Evolutionary conservation across 2,797 vertebrate genomes (phyloP).

Genomic region (Cephalopachus bancanus): DNA sequence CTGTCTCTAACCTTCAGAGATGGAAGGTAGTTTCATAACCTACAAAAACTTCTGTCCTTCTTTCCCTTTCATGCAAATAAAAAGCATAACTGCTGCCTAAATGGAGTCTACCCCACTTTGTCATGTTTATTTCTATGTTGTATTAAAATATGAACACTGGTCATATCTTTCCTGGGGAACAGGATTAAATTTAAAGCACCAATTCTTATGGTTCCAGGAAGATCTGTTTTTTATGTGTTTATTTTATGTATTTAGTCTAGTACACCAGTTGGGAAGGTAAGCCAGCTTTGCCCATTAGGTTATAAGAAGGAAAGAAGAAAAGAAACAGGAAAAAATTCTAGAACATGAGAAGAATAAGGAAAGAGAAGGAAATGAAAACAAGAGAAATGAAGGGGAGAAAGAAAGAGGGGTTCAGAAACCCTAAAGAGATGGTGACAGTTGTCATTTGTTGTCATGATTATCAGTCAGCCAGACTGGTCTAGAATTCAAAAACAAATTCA

Average conservation of each 20-base stretch:
- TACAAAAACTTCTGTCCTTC: background rate
- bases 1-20: background rate
- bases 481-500: constrained; percentile 16
- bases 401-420: background rate
- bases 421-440: background rate
- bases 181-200: background rate
- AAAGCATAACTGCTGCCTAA: background rate
- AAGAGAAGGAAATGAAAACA: background rate
- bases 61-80: background rate
- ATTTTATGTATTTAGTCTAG: background rate
- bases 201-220: background rate
- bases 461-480: background rate
- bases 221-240: background rate
- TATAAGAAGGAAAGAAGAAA: background rate
- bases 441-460: background rate
- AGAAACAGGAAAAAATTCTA: background rate
- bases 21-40: background rate
- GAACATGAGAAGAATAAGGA: background rate
- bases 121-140: background rate
- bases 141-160: background rate
- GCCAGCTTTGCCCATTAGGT: background rate
- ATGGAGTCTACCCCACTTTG: background rate
- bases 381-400: background rate
- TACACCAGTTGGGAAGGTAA: background rate
- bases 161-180: background rate